Evolutionary conservation across 2,888 invertebrate species (phyloP).

Genomic region (Caenorhabditis sp.): DNA sequence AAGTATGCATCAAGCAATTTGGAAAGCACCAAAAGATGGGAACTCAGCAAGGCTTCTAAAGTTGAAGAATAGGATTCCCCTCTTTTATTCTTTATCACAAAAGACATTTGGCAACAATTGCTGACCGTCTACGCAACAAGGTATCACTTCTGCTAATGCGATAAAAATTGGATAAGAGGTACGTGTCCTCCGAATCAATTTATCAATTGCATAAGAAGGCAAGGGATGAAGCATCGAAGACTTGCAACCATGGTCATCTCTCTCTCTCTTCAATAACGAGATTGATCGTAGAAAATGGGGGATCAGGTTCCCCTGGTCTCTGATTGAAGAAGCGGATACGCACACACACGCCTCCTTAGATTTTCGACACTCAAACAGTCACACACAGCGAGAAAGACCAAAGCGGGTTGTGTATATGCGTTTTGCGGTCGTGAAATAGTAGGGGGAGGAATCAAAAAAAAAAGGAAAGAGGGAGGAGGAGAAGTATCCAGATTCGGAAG

Average conservation of each 20-base stretch:
- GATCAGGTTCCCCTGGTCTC: constrained; percentile 11
- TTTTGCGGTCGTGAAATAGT: constrained; percentile 17
- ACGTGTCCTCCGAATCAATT: neutral
- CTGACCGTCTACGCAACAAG: constrained; percentile 16
- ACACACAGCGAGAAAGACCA: constrained; percentile 2
- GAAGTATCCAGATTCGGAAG: constrained; percentile 31
- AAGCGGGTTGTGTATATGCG: constrained; percentile 40
- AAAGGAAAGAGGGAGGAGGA: constrained; percentile 14
- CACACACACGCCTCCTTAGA: constrained; percentile 3
- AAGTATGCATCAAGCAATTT: too few species aligned
- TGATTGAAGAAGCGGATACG: constrained; percentile 47
- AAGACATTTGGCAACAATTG: neutral
- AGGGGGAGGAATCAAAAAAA: constrained; percentile 3
- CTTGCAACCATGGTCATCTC: constrained; percentile 10
- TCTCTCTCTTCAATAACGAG: constrained; percentile 23
- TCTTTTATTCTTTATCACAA: neutral
- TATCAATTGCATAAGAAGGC: constrained; percentile 30
- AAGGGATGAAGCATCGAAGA: constrained; percentile 19
- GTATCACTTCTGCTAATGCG: constrained; percentile 11
- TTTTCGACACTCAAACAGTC: constrained; percentile 50
- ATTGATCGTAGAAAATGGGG: constrained; percentile 8
- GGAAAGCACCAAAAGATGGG: too few species aligned
- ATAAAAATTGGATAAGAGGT: constrained; percentile 32
- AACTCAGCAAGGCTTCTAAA: too few species aligned
- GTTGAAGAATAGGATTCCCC: neutral